Conservation (phyloP, 2,797 vertebrate genomes). For the Triplophysa yarkandensis region DNA sequence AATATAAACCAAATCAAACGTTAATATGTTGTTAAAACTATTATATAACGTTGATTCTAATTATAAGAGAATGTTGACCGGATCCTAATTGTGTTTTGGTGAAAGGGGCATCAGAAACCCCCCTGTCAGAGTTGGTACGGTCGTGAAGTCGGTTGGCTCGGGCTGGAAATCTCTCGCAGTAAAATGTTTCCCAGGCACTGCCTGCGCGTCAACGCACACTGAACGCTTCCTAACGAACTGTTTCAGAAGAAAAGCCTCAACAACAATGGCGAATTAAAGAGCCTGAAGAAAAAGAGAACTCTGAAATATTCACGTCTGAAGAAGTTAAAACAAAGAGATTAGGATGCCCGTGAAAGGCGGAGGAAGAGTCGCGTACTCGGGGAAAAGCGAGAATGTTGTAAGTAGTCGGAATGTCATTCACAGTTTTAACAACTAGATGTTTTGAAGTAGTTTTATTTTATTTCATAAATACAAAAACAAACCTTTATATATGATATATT, state of each 20-base stretch:
- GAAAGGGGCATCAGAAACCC: background rate
- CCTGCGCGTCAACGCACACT: conserved; percentile 6
- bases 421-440: background rate
- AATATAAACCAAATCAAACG: background rate
- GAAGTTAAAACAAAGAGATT: conserved; percentile 29
- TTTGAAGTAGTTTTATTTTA: background rate
- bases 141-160: conserved; percentile 58
- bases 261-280: conserved; percentile 53
- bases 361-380: conserved; percentile 66
- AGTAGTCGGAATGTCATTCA: conserved; percentile 54
- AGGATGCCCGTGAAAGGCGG: conserved; percentile 76
- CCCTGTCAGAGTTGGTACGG: conserved; percentile 45
- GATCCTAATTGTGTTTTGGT: background rate
- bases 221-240: conserved; percentile 15
- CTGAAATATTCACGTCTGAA: conserved; percentile 10
- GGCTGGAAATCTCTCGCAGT: conserved; percentile 55
- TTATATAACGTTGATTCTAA: accelerated
- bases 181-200: conserved; percentile 56
- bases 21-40: background rate
- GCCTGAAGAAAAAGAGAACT: conserved; percentile 21
- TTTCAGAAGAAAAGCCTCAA: conserved; percentile 37
- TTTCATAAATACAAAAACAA: background rate
- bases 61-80: background rate
- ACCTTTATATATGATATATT: background rate
- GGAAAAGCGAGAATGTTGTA: conserved; percentile 67